Evolutionary conservation across 2,888 invertebrate genomes (phyloP).

Genomic region (Diadegma fenestrale): DNA sequence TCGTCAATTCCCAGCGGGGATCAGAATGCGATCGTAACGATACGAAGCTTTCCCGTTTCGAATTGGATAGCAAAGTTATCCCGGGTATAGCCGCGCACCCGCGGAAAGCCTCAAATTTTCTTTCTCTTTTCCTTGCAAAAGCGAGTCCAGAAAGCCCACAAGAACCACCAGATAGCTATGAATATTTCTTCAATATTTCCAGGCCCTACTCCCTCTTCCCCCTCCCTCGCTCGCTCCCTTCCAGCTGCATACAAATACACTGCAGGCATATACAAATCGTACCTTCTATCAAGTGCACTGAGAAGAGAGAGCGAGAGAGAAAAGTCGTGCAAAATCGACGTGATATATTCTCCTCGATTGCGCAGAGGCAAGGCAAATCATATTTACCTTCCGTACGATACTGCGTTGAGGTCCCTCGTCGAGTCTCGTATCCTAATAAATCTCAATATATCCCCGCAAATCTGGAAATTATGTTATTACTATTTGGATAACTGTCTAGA

Average conservation of each 20-base stretch:
- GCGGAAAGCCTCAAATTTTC: conserved; percentile 48
- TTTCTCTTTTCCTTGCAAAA: conserved; percentile 23
- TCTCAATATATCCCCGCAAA: conserved; percentile 32
- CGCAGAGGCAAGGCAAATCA: conserved; percentile 50
- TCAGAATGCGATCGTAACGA: conserved; percentile 66
- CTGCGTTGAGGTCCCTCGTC: conserved; percentile 21
- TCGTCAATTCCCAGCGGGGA: conserved; percentile 59
- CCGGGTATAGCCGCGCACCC: conserved; percentile 18
- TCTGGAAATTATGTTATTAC: conserved; percentile 45
- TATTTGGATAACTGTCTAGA: conserved; percentile 23
- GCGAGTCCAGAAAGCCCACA: conserved; percentile 35
- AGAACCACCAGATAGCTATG: conserved; percentile 51
- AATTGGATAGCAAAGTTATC: conserved; percentile 63
- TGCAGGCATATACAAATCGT: conserved; percentile 51
- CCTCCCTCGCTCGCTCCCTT: conserved; percentile 24
- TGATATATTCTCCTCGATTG: conserved; percentile 51
- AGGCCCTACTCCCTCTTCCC: conserved; percentile 4
- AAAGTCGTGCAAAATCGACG: conserved; percentile 65
- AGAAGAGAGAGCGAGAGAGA: conserved; percentile 6
- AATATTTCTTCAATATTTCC: conserved; percentile 68
- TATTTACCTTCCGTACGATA: conserved; percentile 50
- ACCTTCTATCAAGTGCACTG: conserved; percentile 42
- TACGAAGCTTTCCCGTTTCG: conserved; percentile 59
- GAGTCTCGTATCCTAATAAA: conserved; percentile 44
- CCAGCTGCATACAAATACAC: conserved; percentile 24